Percentiles rank a stretch among this genome's conserved stretches.
Conservation (phyloP, 2,888 invertebrate genomes). For the Prosapia bicincta region DNA sequence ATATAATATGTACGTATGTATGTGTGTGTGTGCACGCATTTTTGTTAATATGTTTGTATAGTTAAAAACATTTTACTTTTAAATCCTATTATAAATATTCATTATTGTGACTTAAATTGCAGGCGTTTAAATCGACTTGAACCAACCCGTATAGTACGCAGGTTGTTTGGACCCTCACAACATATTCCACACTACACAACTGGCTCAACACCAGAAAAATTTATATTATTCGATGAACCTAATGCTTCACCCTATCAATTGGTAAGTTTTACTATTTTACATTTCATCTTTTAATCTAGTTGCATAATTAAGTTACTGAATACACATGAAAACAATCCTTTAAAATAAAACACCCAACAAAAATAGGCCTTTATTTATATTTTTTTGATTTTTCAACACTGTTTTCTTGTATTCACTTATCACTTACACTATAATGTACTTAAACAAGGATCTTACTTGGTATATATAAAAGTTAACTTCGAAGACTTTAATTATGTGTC, state of each 20-base stretch:
- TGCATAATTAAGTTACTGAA: too few species aligned
- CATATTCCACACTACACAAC: slow-evolving; percentile 51
- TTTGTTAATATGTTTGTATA: background rate
- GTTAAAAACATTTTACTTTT: background rate
- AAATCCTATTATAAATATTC: background rate
- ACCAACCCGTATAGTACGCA: slow-evolving; percentile 66
- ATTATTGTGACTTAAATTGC: slow-evolving; percentile 33
- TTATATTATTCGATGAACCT: slow-evolving; percentile 68
- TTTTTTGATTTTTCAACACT: too few species aligned
- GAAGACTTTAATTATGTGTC: too few species aligned
- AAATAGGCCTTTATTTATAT: too few species aligned
- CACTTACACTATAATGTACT: too few species aligned
- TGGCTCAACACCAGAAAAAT: slow-evolving; percentile 62
- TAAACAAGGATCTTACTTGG: too few species aligned
- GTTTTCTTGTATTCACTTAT: too few species aligned
- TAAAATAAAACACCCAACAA: too few species aligned
- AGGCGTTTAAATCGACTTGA: slow-evolving; percentile 79
- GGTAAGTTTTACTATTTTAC: slow-evolving; percentile 44
- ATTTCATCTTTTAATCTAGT: background rate
- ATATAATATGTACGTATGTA: too few species aligned
- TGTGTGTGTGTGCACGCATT: too few species aligned
- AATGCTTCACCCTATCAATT: slow-evolving; percentile 62
- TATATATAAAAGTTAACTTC: too few species aligned
- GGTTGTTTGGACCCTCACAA: slow-evolving; percentile 62
- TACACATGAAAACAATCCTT: too few species aligned